These are phyloP conservation scores for Rhea pennata DNA, from an alignment of 2,113 vertebrate species.

Conservation along the genomic window DNA sequence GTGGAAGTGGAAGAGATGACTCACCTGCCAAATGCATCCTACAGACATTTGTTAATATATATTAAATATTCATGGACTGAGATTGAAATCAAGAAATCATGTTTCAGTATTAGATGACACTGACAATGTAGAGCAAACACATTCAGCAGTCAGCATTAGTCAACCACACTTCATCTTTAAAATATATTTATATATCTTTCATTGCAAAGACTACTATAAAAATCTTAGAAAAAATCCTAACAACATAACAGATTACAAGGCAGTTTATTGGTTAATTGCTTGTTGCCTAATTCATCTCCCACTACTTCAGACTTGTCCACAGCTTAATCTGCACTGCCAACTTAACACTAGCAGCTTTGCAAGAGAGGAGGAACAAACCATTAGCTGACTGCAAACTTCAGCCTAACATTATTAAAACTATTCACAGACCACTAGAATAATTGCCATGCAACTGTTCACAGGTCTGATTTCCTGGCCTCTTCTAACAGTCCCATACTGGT, in stretches of 20 bases:
- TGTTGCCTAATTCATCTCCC: background rate
- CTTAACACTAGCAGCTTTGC: background rate
- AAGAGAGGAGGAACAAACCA: background rate
- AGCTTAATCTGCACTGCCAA: background rate
- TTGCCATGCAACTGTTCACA: constrained; percentile 37
- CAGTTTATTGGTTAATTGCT: background rate
- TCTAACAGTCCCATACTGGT: background rate
- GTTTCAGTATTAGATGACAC: background rate
- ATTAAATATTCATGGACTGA: background rate
- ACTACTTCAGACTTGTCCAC: background rate
- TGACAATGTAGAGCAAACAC: background rate
- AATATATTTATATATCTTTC: background rate
- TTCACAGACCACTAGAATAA: background rate
- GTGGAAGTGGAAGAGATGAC: background rate
- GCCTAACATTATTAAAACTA: background rate
- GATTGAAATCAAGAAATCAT: background rate
- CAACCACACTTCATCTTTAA: background rate
- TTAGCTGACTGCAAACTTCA: background rate
- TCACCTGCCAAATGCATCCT: background rate
- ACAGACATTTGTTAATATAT: background rate
- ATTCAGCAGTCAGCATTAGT: background rate
- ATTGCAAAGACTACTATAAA: background rate
- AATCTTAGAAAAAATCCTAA: background rate
- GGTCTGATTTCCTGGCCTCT: background rate
- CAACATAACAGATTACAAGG: background rate